Base-by-base conservation (phyloP, 1,140 invertebrate genomes). In the Mylabris phalerata region DNA sequence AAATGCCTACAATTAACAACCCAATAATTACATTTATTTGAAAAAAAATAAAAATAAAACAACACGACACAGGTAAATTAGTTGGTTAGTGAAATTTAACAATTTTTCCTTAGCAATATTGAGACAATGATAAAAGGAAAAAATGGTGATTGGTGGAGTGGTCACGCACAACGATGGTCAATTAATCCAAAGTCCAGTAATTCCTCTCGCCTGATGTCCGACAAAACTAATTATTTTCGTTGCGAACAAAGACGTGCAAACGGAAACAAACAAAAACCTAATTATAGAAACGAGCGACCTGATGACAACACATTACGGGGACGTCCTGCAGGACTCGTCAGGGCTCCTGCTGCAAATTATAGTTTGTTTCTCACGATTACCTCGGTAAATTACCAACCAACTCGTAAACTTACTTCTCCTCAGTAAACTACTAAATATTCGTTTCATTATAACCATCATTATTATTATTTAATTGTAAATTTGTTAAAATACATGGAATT, bases 271-370 rank as follows among this genome's bases (percentile, higher is more conserved):
- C 61, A 68, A 66, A 70, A 70, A 70, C 65, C 68, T 70, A 70
- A 70, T 70, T 70, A 70, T 63, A 58, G 67, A 68, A 70, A 70
- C 65, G 66, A 67, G 63, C 65, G 63, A 68, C 64, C 63, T 68
- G 68, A 70, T 68, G 68, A 70, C 68, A 70, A 68, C 59, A 65
- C 67, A 70, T 70, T 70, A 68, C 67, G 40, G 62, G 55, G 68
- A 70, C 64, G 67, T 70, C 68, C 67, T 65, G 48, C 50, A 65
- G 67, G 68, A 70, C 68, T 70, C 67, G 67, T 68, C 67, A 68
- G 65, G 57, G 55, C 50, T 66, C 61, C 62, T 67, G 52, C 63
- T 67, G 67, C 62, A 65, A 60, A 60, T 52, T 65, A 46, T 64
- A 65, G 58, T 67, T 64, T 63, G 56, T 65, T 68, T 69, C 67